These are phyloP conservation scores for Gobio occitaniae DNA, from an alignment of 2,797 vertebrate species.

Conservation along the genomic window DNA sequence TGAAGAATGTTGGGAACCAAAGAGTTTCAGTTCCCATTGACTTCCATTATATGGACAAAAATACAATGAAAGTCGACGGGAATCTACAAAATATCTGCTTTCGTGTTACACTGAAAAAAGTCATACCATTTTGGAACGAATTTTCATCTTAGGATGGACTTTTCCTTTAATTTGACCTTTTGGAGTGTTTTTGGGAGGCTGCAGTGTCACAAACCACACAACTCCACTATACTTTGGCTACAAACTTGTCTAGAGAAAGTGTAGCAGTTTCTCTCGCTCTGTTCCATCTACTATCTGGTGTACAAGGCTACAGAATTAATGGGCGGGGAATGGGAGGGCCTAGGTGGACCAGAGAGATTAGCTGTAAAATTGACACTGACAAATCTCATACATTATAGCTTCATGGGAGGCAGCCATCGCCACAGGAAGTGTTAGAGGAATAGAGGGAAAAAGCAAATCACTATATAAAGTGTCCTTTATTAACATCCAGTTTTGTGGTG, in stretches of 20 bases:
- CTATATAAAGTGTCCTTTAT: conserved; percentile 55
- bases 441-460: conserved; percentile 47
- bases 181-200: background rate
- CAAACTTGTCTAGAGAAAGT: conserved; percentile 15
- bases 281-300: conserved; percentile 34
- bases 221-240: background rate
- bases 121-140: background rate
- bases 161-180: background rate
- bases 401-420: conserved; percentile 75
- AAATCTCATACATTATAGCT: conserved; percentile 83
- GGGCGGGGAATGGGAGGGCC: conserved; percentile 68
- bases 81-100: background rate
- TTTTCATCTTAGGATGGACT: background rate
- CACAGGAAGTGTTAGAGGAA: conserved; percentile 58
- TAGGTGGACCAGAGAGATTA: conserved; percentile 82
- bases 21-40: background rate
- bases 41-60: background rate
- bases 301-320: conserved; percentile 71
- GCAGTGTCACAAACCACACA: background rate
- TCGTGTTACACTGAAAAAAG: background rate
- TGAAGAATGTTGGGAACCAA: background rate
- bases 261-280: background rate
- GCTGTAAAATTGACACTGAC: conserved; percentile 80
- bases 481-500: conserved; percentile 49
- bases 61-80: background rate